These are phyloP conservation scores for Panulirus ornatus DNA, from an alignment of 1,140 invertebrate genomes.

Conservation along the genomic window DNA sequence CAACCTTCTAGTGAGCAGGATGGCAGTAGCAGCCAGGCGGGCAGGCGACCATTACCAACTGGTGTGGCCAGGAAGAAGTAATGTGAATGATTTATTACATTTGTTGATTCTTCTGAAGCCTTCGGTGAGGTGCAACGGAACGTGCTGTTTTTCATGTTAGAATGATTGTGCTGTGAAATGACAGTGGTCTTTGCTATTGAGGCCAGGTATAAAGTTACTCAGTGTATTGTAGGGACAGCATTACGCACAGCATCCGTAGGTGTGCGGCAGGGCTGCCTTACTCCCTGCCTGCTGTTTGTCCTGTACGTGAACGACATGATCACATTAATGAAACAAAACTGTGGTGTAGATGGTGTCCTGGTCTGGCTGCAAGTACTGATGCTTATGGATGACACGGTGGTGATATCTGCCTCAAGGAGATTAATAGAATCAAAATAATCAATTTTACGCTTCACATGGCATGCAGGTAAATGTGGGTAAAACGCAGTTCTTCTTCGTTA, in stretches of 20 bases:
- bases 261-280: slow-evolving; percentile 9
- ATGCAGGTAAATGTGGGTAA: not conserved
- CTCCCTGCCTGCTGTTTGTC: not conserved
- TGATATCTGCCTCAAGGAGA: not conserved
- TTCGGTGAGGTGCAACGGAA: not conserved
- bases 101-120: not conserved
- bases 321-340: not conserved
- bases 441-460: not conserved
- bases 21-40: not conserved
- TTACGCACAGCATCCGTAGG: no score
- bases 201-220: not conserved
- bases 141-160: not conserved
- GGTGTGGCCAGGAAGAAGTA: slow-evolving; percentile 20
- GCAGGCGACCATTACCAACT: not conserved
- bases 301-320: not conserved
- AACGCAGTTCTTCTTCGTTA: not conserved
- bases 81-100: not conserved
- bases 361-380: not conserved
- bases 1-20: not conserved
- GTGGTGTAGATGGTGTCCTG: not conserved
- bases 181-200: not conserved
- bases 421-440: not conserved
- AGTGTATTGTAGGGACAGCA: no score
- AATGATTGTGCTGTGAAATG: slow-evolving; percentile 1
- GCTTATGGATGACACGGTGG: slow-evolving; percentile 8